These are phyloP conservation scores for Batillaria attramentaria DNA, from an alignment of 1,140 invertebrate genomes.

Conservation along the genomic window DNA sequence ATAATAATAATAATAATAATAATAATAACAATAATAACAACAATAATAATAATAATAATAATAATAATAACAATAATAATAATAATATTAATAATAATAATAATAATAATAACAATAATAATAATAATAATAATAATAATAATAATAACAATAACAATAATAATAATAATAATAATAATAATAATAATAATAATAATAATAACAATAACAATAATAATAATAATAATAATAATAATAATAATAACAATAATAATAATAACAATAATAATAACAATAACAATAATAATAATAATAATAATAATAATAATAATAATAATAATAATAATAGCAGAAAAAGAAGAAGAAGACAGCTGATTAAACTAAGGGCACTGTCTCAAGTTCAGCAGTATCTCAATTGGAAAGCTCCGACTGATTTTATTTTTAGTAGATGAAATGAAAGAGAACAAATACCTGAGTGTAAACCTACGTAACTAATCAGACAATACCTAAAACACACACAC, in stretches of 20 bases:
- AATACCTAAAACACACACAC: neutral
- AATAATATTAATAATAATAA: constrained; percentile 13
- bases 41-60: constrained; percentile 8
- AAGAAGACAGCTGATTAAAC: neutral
- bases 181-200: constrained; percentile 34
- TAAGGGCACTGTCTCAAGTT: neutral
- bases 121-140: constrained; percentile 9
- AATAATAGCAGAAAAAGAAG: neutral
- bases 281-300: constrained; percentile 14
- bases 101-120: constrained; percentile 11
- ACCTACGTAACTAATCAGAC: neutral
- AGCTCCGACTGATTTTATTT: neutral
- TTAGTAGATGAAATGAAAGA: neutral
- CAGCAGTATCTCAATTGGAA: neutral
- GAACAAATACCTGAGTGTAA: neutral
- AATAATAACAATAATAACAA: neutral
- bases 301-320: constrained; percentile 20
- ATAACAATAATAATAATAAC: constrained; percentile 6
- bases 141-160: constrained; percentile 27
- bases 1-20: constrained; percentile 13
- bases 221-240: neutral
- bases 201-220: constrained; percentile 27
- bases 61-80: constrained; percentile 8
- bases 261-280: constrained; percentile 18
- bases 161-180: constrained; percentile 34